Conservation (phyloP, 2,797 vertebrate genomes). For the Artibeus lituratus region DNA sequence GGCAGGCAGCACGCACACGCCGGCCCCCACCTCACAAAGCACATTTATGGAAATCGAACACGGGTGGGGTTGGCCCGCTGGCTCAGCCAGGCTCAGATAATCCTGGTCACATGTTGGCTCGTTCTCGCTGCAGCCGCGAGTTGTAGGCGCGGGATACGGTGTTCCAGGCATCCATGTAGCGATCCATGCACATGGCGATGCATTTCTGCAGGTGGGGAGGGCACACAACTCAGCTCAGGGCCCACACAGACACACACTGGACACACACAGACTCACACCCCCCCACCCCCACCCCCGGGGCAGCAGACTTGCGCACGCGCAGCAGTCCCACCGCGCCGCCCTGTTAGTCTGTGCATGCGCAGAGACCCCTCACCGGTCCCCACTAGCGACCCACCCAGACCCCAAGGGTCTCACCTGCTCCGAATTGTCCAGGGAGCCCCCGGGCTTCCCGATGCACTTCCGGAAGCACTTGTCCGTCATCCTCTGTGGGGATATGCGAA, state of each 20-base stretch:
- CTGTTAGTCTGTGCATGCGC: accelerated
- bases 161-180: constrained; percentile 99
- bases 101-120: constrained; percentile 91
- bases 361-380: accelerated
- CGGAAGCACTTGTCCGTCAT: constrained; percentile 99
- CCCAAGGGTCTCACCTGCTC: constrained; percentile 90
- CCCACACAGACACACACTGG: too few relatives aligned
- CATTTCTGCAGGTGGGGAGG: constrained; percentile 88
- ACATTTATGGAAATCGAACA: background rate
- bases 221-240: background rate
- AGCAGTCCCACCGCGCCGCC: accelerated
- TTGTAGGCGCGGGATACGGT: constrained; percentile 96
- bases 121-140: constrained; percentile 93
- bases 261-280: too few relatives aligned
- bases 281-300: too few relatives aligned
- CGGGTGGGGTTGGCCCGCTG: background rate
- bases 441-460: constrained; percentile 96
- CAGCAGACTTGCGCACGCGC: background rate
- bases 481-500: constrained; percentile 84
- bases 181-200: constrained; percentile 99
- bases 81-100: background rate
- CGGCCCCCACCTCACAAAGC: background rate
- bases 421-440: constrained; percentile 93
- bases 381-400: too few relatives aligned
- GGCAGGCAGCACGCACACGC: background rate